Evolutionary conservation across 2,113 vertebrate genomes (phyloP), one percentile per base, ranked within the genome.

Genomic region (Tinamus guttatus): DNA sequence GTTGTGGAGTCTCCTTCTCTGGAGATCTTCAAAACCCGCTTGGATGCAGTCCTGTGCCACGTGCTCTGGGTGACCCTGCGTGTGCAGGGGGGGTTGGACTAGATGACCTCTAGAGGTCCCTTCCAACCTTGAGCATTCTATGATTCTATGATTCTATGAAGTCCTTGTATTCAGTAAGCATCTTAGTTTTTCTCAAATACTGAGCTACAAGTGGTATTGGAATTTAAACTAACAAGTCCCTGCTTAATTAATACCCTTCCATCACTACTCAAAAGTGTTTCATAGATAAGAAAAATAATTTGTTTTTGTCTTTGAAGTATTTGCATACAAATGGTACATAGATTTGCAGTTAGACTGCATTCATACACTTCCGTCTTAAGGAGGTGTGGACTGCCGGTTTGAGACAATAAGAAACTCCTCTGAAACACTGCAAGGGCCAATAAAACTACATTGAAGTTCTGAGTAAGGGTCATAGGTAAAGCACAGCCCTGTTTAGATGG

Each of bases 221-320:
- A 78, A 45, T 27, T 78, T 83, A 80, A 85, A n/a, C 63, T 58
- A 45, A 1, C 8, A 73, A 65, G 34, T 36, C 25, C 21, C 58
- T 69, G 15, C 14, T 69, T 89, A 47, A 73, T 79, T n/a, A 62
- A 62, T 69, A 59, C 21, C 38, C 58, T 28, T 47, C 51, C 25
- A 41, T 36, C 70, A 68, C 71, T 41, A 58, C 27, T 87, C 58
- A 32, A 14, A 87, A 80, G 81, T 80, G 81, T 87, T 96, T 94
- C 54, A 87, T 85, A 89, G 91, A 85, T 18, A 77, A 67, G 19
- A 11, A 43, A 36, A 63, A 82, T 71, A 91, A 95, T 95, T 93
- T 95, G 76, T 87, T 95, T 87, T 78, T 49, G 34, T 65, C 67
- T 94, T 90, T 92, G 78, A 95, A 89, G 78, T 56, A 54, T 70